Percentiles rank a stretch among this genome's conserved stretches.
Conservation (phyloP, 2,888 invertebrate genomes). For the Thyatira batis region DNA sequence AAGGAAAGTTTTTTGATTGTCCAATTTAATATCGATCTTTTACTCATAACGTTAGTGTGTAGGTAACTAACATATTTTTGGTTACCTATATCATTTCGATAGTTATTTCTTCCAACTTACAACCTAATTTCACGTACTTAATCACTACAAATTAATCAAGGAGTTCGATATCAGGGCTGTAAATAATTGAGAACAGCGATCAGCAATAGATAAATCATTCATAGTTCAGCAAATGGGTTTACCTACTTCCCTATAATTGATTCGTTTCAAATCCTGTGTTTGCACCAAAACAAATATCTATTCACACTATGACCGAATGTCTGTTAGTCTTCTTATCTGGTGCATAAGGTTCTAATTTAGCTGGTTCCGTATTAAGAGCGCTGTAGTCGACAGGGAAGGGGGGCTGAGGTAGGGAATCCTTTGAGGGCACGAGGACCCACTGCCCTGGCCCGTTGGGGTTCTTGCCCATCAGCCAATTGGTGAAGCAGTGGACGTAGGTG, state of each 20-base stretch:
- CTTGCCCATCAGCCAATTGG: constrained; percentile 88
- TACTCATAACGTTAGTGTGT: neutral
- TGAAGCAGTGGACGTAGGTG: constrained; percentile 87
- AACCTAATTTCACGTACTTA: neutral
- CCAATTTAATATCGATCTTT: neutral
- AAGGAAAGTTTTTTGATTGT: neutral
- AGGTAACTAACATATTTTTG: neutral
- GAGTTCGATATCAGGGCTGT: neutral
- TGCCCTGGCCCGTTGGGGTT: constrained; percentile 90
- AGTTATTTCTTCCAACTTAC: neutral
- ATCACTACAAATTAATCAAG: neutral
- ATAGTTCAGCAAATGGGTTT: neutral
- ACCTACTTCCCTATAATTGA: neutral
- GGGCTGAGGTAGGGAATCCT: constrained; percentile 77
- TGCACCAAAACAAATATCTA: neutral
- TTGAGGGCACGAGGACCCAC: constrained; percentile 86
- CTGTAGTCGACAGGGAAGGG: constrained; percentile 90
- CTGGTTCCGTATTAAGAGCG: constrained; percentile 87
- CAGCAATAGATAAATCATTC: neutral
- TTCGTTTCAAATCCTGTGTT: neutral
- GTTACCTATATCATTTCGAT: neutral
- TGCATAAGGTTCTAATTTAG: constrained; percentile 86
- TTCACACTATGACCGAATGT: constrained; percentile 85
- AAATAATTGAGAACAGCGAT: neutral
- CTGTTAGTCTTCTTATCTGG: constrained; percentile 86